A percentile compares a stretch with the other conserved stretches of the same genome.
Conservation (phyloP, 2,113 vertebrate species). For the Pluvianellus socialis region DNA sequence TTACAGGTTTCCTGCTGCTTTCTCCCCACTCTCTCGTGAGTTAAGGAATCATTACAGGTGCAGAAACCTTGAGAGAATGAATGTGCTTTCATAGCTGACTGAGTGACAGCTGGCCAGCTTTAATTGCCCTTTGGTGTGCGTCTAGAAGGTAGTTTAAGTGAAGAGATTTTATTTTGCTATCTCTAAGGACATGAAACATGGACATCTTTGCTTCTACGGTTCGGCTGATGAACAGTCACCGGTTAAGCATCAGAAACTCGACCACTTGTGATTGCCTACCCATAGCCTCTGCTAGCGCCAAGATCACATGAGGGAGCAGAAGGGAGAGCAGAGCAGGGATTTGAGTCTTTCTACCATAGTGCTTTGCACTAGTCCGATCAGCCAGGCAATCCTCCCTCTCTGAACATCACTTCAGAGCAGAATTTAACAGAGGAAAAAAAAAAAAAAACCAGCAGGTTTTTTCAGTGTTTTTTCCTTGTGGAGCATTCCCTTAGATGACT, state of each 20-base stretch:
- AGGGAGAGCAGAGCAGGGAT: not conserved
- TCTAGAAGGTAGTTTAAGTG: not conserved
- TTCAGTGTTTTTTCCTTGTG: constrained; percentile 1
- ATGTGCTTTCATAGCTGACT: not conserved
- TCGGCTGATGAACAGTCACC: constrained; percentile 13
- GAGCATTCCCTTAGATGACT: constrained; percentile 46
- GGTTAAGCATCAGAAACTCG: not conserved
- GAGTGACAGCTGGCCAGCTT: constrained; percentile 42
- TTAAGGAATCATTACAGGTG: not conserved
- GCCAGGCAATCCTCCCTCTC: not conserved
- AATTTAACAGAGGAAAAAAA: not conserved
- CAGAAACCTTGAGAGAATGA: not conserved
- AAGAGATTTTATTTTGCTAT: not conserved
- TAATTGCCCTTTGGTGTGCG: constrained; percentile 19
- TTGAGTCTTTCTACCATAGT: not conserved
- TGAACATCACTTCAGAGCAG: constrained; percentile 10
- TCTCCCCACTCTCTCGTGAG: not conserved
- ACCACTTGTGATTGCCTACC: not conserved
- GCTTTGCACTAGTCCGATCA: not conserved
- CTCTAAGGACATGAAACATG: not conserved
- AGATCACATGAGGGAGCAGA: not conserved
- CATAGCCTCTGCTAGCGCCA: not conserved
- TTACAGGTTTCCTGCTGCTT: not conserved
- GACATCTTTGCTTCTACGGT: not conserved
- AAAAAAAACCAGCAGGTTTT: not conserved